phyloP scores from a whole-genome alignment of 2,888 invertebrate genomes.

The Athalia cordata region DNA sequence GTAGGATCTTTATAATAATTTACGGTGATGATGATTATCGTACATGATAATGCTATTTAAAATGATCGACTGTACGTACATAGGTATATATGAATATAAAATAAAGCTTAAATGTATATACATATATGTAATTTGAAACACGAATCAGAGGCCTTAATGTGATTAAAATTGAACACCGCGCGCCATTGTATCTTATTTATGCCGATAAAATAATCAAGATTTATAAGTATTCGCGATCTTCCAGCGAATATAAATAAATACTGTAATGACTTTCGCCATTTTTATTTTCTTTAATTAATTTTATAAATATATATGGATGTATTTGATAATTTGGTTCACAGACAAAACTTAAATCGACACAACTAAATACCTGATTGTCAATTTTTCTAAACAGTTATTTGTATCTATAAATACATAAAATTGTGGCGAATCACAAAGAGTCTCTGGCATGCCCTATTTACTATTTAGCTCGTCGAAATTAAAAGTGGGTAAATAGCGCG shows the following conservation, averaged over 20 bases:
- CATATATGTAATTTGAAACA: neutral
- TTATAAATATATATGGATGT: too few relatives aligned
- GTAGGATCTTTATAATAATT: neutral
- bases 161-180: too few relatives aligned
- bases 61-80: neutral
- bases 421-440: slow-evolving; percentile 4
- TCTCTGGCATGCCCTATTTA: slow-evolving; percentile 33
- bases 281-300: too few relatives aligned
- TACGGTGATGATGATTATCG: neutral
- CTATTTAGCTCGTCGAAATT: slow-evolving; percentile 36
- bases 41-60: neutral
- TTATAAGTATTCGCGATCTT: too few relatives aligned
- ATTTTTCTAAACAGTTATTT: neutral
- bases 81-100: neutral
- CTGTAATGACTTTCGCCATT: too few relatives aligned
- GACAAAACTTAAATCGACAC: too few relatives aligned
- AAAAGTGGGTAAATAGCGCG: slow-evolving; percentile 44
- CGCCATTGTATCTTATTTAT: too few relatives aligned
- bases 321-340: too few relatives aligned
- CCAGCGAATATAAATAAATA: too few relatives aligned
- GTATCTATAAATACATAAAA: neutral
- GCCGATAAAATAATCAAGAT: too few relatives aligned
- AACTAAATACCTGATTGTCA: too few relatives aligned
- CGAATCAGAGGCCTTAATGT: too few relatives aligned
- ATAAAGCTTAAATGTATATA: neutral